A percentile compares a stretch with the other conserved stretches of the same genome.
phyloP scores from a whole-genome alignment of 37 sponge, comb jelly and placozoan genomes.

The Theonella swinhoei region DNA sequence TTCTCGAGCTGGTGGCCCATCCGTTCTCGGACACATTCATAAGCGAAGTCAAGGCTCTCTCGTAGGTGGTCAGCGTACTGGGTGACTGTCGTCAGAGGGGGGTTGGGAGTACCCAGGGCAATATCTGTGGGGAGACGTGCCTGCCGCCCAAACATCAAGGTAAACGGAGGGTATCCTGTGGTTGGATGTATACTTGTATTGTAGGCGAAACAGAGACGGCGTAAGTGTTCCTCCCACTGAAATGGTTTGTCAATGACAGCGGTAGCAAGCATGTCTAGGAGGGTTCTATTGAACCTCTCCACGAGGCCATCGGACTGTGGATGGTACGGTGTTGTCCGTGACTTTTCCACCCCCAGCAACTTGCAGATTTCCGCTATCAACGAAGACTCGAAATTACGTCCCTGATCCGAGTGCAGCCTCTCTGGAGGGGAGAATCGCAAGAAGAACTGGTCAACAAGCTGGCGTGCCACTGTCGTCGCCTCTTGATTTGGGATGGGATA shows the following conservation, averaged over 20 bases:
- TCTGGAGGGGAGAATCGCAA: not conserved
- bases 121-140: conserved; percentile 32
- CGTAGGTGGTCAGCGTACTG: not conserved
- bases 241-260: not conserved
- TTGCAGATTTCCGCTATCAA: not conserved
- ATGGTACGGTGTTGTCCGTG: no score
- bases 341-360: no score
- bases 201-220: conserved; percentile 1
- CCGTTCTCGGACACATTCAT: not conserved
- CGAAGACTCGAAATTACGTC: not conserved
- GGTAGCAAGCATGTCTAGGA: not conserved
- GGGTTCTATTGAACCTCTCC: no score
- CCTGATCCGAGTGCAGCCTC: not conserved
- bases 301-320: no score
- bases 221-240: conserved; percentile 23
- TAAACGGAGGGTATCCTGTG: conserved; percentile 3
- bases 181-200: no score
- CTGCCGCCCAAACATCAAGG: conserved; percentile 26
- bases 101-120: not conserved
- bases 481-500: conserved; percentile 6
- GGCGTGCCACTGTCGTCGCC: not conserved
- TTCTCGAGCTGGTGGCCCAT: not conserved
- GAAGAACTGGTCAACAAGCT: not conserved
- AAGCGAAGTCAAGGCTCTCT: not conserved
- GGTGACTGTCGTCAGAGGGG: no score